Evolutionary conservation across 2,888 invertebrate genomes (phyloP), one percentile per base, ranked within the genome.

Genomic region (Andrena camellia): DNA sequence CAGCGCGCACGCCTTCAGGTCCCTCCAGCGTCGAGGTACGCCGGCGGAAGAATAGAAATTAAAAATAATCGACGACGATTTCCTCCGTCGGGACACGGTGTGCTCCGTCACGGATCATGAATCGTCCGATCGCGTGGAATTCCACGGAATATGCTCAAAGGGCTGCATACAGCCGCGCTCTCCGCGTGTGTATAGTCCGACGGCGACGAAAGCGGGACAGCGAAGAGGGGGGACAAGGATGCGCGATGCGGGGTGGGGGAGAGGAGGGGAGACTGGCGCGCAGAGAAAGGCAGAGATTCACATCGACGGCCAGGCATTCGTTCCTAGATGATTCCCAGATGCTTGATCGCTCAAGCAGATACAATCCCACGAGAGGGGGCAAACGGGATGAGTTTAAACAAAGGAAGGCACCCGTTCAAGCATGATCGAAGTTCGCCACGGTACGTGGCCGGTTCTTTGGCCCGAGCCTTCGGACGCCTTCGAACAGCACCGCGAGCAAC

Each of bases 381-480:
- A 88, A 90, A 87, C 91, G 90, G 89, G 86, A 88, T 91, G 89
- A 90, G 90, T 91, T 91, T 92, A 92, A 92, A 92, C 92, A 92
- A 92, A 92, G 92, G 90, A 88, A 90, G 89, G 85, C 85, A 92
- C 86, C 90, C 91, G 89, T 90, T 91, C 90, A 90, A 91, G 90
- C 91, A 90, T 91, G 90, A 92, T 92, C 90, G 89, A 86, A 91
- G 89, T 90, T 90, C 86, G 91, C 90, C 90, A 90, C 91, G 91
- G 86, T 91, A 88, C 89, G 90, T 86, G 89, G 83, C 62, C 80
- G 57, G 88, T 81, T 87, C 87, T 73, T 86, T 81, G 74, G 42
- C 42, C 78, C 33, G 67, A 74, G 84, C 82, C 86, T 88, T 82
- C 84, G 50, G 71, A 83, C 88, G 86, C 86, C 76, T 81, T 76